A percentile compares a stretch with the other conserved stretches of the same genome.
These are phyloP conservation scores for Eupithecia abbreviata DNA, from an alignment of 2,888 invertebrate species.

Conservation along the genomic window DNA sequence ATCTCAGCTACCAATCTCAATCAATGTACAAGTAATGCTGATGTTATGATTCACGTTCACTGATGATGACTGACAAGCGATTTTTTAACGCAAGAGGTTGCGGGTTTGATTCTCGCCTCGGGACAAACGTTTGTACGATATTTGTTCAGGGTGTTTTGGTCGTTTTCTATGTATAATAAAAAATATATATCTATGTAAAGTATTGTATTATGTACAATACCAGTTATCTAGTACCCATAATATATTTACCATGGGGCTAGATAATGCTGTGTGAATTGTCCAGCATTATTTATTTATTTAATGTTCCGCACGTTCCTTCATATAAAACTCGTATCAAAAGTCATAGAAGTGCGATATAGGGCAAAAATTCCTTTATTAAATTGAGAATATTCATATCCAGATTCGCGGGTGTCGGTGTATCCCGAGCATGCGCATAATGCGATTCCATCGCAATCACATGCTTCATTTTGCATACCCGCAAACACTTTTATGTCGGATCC, in stretches of 20 bases:
- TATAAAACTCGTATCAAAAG: constrained; percentile 6
- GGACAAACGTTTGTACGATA: too few relatives aligned
- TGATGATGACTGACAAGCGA: background rate
- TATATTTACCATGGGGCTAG: too few relatives aligned
- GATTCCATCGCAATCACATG: constrained; percentile 78
- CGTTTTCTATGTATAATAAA: too few relatives aligned
- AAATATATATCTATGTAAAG: too few relatives aligned
- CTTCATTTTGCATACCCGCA: constrained; percentile 79
- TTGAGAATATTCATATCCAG: constrained; percentile 54
- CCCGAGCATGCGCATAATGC: constrained; percentile 64
- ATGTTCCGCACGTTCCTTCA: background rate
- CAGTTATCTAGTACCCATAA: too few relatives aligned
- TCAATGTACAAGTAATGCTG: background rate
- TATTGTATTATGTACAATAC: too few relatives aligned
- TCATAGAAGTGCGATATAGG: constrained; percentile 14
- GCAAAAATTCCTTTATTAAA: constrained; percentile 37
- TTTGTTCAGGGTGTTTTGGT: too few relatives aligned
- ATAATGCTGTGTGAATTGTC: too few relatives aligned
- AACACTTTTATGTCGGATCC: constrained; percentile 68
- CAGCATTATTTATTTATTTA: too few relatives aligned
- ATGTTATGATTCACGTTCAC: background rate
- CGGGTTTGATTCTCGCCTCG: too few relatives aligned
- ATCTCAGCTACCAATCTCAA: background rate
- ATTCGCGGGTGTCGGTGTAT: constrained; percentile 43
- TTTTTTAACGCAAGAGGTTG: background rate